Base-by-base conservation (phyloP, 64 coral and sea anemone species). In the Stichodactyla mertensii region DNA sequence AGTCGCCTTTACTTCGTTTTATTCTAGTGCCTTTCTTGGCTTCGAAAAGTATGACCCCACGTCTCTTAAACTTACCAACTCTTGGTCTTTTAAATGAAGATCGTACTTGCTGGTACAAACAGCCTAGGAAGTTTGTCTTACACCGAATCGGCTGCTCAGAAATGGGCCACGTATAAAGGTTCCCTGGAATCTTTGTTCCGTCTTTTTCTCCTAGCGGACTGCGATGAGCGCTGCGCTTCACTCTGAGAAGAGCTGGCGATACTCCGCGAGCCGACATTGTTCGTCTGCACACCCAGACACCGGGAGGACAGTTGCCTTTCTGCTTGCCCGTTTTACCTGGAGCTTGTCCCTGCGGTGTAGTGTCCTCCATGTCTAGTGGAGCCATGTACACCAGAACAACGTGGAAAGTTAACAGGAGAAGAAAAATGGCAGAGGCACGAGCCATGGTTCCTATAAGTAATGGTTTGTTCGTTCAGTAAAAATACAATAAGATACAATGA, bases 301-400 rank as follows among this genome's bases (percentile, higher is more conserved):
- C 86, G 7, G 86, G 86, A 6, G 86, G 86, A 78, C 86, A 87
- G 26, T 69, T 20, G 52, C n/a, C 67, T 22, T 87, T 74, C 23
- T 70, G 27, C 51, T 52, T 55, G 86, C 26, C 67, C 10, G 52
- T 77, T 66, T 87, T 87, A 23, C 53, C 55, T 12, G 69, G 69
- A 10, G 69, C 69, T 28, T 74, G 8, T 28, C 4, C 4, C 6
- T 66, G 18, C 7, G 62, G 24, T 4, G 69, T 28, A 12, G 69
- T 13, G 12, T 74, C 26, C 24, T 74, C 26, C 8, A n/a, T 31
- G 10, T 31, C 69, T 74, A 74, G 27, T 9, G 69, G 69, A 74
- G 69, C 69, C 26, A 9, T 31, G 69, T 6, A 27, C 26, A 74
- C 69, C 22, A 27, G 23, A 13, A 74, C 62, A 74, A 74, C 36